A percentile compares a stretch with the other conserved stretches of the same genome.
phyloP scores from a whole-genome alignment of 2,888 invertebrate species.

The Nemotelus nigrinus region DNA sequence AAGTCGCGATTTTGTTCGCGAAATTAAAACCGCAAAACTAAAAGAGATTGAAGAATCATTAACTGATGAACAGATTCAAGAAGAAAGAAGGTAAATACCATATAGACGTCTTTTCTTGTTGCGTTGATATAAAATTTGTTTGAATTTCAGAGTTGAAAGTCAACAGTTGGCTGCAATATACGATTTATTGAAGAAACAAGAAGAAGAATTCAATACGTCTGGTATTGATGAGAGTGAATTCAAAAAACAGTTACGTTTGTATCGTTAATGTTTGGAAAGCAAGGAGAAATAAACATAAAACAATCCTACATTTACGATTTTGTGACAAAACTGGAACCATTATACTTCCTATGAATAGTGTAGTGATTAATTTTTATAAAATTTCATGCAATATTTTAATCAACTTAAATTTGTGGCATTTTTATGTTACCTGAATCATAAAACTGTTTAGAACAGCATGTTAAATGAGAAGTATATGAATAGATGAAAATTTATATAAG shows the following conservation, averaged over 20 bases:
- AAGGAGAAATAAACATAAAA: background rate
- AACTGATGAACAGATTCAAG: conserved; percentile 57
- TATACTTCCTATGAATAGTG: too few species aligned
- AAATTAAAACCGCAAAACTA: conserved; percentile 57
- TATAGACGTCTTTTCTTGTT: background rate
- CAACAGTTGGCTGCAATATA: conserved; percentile 65
- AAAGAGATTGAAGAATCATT: conserved; percentile 55
- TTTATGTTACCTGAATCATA: too few species aligned
- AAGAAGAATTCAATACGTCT: conserved; percentile 63
- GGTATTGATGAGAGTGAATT: conserved; percentile 61
- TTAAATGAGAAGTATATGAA: too few species aligned
- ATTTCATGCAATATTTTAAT: too few species aligned
- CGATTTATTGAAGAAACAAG: conserved; percentile 64
- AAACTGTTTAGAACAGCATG: too few species aligned
- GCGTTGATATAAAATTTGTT: background rate
- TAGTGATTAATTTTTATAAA: too few species aligned
- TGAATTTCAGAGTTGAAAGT: conserved; percentile 62
- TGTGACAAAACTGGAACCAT: too few species aligned
- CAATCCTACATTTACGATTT: too few species aligned
- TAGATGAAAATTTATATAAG: too few species aligned
- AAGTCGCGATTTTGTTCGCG: conserved; percentile 53
- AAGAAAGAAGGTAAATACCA: conserved; percentile 54
- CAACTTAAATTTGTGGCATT: too few species aligned
- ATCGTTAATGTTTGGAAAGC: conserved; percentile 55
- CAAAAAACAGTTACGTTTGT: conserved; percentile 62